Conservation (phyloP, 2,888 invertebrate species). For the Brachyopa scutellaris region DNA sequence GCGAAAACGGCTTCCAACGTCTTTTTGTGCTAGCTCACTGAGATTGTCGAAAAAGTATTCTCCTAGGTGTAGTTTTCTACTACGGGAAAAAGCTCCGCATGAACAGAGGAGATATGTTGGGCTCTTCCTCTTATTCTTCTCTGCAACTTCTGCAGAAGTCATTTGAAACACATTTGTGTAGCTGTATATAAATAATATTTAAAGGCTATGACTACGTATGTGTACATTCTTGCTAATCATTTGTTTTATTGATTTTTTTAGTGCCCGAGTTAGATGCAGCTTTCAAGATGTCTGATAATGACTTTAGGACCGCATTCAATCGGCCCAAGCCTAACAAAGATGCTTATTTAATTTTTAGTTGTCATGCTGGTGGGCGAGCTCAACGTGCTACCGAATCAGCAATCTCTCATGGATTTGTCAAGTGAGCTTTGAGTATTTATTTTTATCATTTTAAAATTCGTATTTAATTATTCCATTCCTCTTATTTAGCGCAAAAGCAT, state of each 20-base stretch:
- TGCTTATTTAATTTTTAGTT: constrained; percentile 86
- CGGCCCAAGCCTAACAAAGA: constrained; percentile 84
- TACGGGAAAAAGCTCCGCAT: too few relatives aligned
- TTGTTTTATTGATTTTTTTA: constrained; percentile 51
- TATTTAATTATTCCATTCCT: not conserved
- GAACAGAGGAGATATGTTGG: too few relatives aligned
- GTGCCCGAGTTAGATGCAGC: constrained; percentile 78
- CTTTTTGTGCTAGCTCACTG: too few relatives aligned
- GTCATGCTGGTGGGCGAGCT: constrained; percentile 87
- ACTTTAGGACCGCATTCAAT: constrained; percentile 80
- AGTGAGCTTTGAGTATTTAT: constrained; percentile 75
- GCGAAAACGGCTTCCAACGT: too few relatives aligned
- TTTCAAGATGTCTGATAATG: constrained; percentile 76
- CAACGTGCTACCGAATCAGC: constrained; percentile 85
- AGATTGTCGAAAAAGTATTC: too few relatives aligned
- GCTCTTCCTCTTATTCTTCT: too few relatives aligned
- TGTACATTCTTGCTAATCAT: too few relatives aligned
- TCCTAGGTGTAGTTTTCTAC: too few relatives aligned
- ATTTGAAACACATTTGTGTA: too few relatives aligned
- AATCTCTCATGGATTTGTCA: constrained; percentile 77
- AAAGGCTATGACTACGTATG: too few relatives aligned
- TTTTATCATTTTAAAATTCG: not conserved
- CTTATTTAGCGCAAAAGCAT: constrained; percentile 78
- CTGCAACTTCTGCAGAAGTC: too few relatives aligned
- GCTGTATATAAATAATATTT: too few relatives aligned